phyloP scores from a whole-genome alignment of 2,888 invertebrate genomes.

The Aproaerema taeniolella region DNA sequence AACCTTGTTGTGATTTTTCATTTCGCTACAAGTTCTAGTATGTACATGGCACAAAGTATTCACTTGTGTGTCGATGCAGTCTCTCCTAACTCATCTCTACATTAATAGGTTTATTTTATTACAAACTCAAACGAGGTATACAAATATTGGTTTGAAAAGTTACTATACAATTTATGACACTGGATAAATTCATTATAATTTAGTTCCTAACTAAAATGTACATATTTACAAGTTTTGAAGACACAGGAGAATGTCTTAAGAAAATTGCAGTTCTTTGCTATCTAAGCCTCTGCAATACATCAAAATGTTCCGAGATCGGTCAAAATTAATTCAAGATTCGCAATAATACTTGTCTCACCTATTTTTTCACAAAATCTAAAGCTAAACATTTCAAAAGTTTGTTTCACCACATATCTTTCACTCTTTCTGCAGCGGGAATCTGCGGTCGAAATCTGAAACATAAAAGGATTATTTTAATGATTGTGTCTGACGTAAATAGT shows the following conservation, averaged over 20 bases:
- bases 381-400: too few relatives aligned
- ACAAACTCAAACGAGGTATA: conserved; percentile 28
- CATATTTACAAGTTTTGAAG: conserved; percentile 56
- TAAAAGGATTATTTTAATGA: too few relatives aligned
- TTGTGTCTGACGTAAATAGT: too few relatives aligned
- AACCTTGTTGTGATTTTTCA: too few relatives aligned
- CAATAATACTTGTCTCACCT: conserved; percentile 15
- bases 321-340: conserved; percentile 11
- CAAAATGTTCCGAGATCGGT: conserved; percentile 18
- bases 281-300: not conserved
- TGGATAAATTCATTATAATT: conserved; percentile 43
- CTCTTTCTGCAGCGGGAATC: conserved; percentile 66
- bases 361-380: conserved; percentile 18
- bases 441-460: conserved; percentile 62
- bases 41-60: conserved; percentile 67
- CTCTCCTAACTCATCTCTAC: conserved; percentile 15
- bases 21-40: conserved; percentile 18
- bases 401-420: conserved; percentile 79
- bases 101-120: too few relatives aligned
- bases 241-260: conserved; percentile 1
- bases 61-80: conserved; percentile 52
- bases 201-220: conserved; percentile 41
- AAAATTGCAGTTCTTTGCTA: not conserved
- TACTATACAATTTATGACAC: conserved; percentile 56
- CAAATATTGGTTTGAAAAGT: conserved; percentile 17